Evolutionary conservation across 2,797 vertebrate genomes (phyloP).

Genomic region (Dromococcyx pavoninus): DNA sequence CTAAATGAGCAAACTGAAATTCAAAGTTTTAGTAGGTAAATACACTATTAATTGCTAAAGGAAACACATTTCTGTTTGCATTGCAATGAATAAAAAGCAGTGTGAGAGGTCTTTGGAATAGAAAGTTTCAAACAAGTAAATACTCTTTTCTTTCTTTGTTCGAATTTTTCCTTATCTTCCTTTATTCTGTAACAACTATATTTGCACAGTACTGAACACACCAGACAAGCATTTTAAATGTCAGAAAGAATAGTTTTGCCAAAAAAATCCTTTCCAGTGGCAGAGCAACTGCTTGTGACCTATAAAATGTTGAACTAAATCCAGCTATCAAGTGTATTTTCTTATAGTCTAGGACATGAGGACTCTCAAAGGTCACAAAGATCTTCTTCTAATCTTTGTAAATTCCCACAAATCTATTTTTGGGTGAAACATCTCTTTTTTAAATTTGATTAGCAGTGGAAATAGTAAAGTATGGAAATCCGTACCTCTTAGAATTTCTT

Average conservation of each 20-base stretch:
- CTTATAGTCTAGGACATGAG: not conserved
- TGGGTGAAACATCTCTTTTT: not conserved
- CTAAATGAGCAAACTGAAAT: not conserved
- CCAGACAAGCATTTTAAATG: not conserved
- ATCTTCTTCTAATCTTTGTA: not conserved
- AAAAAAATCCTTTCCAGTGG: not conserved
- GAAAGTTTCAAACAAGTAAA: not conserved
- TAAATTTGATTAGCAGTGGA: not conserved
- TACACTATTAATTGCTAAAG: not conserved
- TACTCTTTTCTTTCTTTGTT: not conserved
- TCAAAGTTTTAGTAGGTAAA: not conserved
- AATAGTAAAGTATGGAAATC: not conserved
- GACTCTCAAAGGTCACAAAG: not conserved
- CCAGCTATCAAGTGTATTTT: not conserved
- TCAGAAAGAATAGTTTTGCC: not conserved
- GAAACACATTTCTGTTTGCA: not conserved
- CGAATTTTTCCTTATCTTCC: not conserved
- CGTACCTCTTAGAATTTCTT: not conserved
- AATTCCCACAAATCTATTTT: not conserved
- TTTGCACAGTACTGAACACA: not conserved
- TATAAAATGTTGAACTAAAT: constrained; percentile 24
- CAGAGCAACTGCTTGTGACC: not conserved
- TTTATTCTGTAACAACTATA: not conserved
- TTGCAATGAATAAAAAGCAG: not conserved
- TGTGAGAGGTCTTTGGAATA: not conserved